A percentile compares a stretch with the other conserved stretches of the same genome.
phyloP scores from a whole-genome alignment of 2,888 invertebrate species.

The Drosophila histrio region DNA sequence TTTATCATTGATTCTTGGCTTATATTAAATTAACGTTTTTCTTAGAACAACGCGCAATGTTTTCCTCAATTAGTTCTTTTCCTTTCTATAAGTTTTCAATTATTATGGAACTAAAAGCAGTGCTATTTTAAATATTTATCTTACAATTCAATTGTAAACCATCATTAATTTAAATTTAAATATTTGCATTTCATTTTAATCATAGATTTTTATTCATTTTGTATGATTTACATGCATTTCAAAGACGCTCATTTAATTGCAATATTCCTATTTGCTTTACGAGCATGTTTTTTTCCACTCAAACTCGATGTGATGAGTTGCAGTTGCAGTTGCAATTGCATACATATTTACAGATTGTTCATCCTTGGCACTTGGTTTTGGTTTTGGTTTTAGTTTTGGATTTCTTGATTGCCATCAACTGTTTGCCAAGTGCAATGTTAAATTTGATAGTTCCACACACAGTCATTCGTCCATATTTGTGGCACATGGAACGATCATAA shows the following conservation, averaged over 20 bases:
- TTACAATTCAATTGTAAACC: background rate
- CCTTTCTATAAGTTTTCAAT: too few relatives aligned
- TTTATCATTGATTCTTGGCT: too few relatives aligned
- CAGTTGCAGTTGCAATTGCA: slow-evolving; percentile 10
- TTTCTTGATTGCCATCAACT: slow-evolving; percentile 45
- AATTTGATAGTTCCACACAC: slow-evolving; percentile 44
- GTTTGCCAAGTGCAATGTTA: slow-evolving; percentile 61
- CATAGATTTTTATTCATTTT: background rate
- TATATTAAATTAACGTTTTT: too few relatives aligned
- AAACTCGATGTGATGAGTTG: background rate
- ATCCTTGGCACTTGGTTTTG: slow-evolving; percentile 31
- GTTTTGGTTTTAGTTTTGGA: slow-evolving; percentile 16
- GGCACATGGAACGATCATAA: slow-evolving; percentile 24
- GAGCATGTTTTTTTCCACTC: background rate
- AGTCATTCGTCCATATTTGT: slow-evolving; percentile 8
- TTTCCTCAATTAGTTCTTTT: too few relatives aligned
- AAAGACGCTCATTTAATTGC: background rate
- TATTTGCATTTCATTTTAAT: background rate
- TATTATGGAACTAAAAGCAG: too few relatives aligned
- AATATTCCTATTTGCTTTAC: background rate
- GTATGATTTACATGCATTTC: background rate
- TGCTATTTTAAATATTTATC: too few relatives aligned
- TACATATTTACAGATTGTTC: slow-evolving; percentile 4
- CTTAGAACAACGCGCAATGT: too few relatives aligned
- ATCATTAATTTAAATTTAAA: background rate